Conservation (phyloP, 2,113 vertebrate genomes). For the Anhinga rufa region DNA sequence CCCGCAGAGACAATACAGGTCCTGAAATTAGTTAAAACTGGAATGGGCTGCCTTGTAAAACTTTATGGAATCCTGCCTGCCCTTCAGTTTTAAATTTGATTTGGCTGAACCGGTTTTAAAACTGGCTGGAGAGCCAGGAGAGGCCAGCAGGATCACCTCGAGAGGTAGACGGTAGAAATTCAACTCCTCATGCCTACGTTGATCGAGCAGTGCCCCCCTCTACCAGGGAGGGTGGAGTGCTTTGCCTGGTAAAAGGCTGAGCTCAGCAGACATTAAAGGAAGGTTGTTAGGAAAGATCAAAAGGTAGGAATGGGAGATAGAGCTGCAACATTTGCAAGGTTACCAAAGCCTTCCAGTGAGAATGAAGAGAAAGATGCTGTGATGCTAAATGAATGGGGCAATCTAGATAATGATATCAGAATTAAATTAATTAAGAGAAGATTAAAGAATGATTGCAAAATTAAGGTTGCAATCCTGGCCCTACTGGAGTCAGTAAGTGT, state of each 20-base stretch:
- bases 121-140: neutral
- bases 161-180: neutral
- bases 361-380: constrained; percentile 13
- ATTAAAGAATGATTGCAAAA: constrained; percentile 58
- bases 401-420: constrained; percentile 48
- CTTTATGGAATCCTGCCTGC: neutral
- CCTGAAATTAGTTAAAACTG: neutral
- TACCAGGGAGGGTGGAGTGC: constrained; percentile 19
- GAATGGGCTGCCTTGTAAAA: neutral
- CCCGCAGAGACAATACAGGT: neutral
- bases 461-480: neutral
- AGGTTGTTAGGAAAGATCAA: constrained; percentile 37
- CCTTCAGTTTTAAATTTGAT: neutral
- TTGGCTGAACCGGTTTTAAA: constrained; percentile 38
- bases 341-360: constrained; percentile 23
- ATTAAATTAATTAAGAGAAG: constrained; percentile 62
- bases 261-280: constrained; percentile 48
- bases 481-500: neutral
- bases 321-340: constrained; percentile 40
- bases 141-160: neutral
- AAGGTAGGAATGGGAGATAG: constrained; percentile 36
- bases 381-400: constrained; percentile 33
- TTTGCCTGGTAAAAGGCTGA: constrained; percentile 26
- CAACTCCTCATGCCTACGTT: neutral
- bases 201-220: neutral